Conservation (phyloP, 2,888 invertebrate species). For the Mythimna albipuncta region DNA sequence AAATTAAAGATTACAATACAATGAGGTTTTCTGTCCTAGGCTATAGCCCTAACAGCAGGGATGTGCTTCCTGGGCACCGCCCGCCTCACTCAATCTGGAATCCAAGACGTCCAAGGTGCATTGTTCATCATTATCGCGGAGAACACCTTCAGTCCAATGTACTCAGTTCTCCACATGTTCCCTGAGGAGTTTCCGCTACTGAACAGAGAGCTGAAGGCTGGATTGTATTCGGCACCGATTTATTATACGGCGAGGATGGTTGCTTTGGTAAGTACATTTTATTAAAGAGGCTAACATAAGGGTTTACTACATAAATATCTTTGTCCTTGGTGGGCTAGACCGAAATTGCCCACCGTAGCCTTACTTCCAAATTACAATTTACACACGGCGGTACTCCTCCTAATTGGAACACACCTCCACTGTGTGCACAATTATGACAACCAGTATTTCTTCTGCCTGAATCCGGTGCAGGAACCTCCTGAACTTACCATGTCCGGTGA, state of each 20-base stretch:
- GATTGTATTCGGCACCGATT: conserved; percentile 94
- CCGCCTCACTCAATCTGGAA: conserved; percentile 94
- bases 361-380: not conserved
- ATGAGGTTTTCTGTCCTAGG: conserved; percentile 77
- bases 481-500: no score
- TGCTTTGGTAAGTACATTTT: conserved; percentile 92
- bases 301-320: not conserved
- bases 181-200: conserved; percentile 95
- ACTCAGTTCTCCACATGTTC: conserved; percentile 96
- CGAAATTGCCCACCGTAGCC: not conserved
- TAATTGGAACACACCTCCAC: no score
- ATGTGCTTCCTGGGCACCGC: conserved; percentile 95
- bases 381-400: not conserved
- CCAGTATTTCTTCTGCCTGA: no score
- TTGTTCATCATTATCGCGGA: conserved; percentile 97
- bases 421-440: no score
- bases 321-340: not conserved
- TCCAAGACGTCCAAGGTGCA: conserved; percentile 97
- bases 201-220: conserved; percentile 95
- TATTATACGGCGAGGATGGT: conserved; percentile 96
- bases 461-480: no score
- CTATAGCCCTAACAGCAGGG: conserved; percentile 94
- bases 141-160: conserved; percentile 97
- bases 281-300: not conserved
- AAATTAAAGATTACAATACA: not conserved